Conservation (phyloP, 2,797 vertebrate genomes). For the Clarias platycephalus region DNA sequence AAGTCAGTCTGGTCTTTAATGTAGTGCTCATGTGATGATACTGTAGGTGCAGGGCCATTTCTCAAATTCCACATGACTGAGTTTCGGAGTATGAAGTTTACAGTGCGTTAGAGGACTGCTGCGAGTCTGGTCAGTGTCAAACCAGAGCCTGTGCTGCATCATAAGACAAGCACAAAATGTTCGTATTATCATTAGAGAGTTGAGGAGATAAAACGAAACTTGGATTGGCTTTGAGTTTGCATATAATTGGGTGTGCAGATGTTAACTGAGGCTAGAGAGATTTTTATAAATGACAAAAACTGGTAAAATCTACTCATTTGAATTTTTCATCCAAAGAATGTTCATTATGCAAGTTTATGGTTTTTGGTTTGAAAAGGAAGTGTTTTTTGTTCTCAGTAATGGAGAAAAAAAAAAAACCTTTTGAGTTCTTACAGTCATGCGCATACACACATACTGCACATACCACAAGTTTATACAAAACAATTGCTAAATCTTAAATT, state of each 20-base stretch:
- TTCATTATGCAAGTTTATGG: not conserved
- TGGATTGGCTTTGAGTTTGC: not conserved
- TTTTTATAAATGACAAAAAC: slow-evolving; percentile 31
- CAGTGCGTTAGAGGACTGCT: not conserved
- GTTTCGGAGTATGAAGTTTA: not conserved
- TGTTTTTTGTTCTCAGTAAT: not conserved
- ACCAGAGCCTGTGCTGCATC: not conserved
- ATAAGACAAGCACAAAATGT: not conserved
- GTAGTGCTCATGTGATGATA: slow-evolving; percentile 7
- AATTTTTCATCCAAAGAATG: not conserved
- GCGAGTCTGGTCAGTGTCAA: not conserved
- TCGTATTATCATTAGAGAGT: not conserved
- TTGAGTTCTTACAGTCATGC: not conserved
- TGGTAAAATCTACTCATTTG: not conserved
- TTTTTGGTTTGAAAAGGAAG: not conserved
- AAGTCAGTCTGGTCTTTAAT: not conserved
- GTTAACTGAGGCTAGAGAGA: slow-evolving; percentile 30
- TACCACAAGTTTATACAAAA: not conserved
- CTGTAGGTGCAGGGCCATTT: not conserved
- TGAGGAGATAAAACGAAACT: not conserved
- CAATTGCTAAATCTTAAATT: not conserved
- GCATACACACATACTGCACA: not conserved
- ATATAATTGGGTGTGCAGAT: slow-evolving; percentile 16
- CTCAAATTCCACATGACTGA: not conserved
- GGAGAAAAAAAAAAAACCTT: not conserved